Conservation (phyloP, 2,888 invertebrate genomes). For the Smittia sp. region DNA sequence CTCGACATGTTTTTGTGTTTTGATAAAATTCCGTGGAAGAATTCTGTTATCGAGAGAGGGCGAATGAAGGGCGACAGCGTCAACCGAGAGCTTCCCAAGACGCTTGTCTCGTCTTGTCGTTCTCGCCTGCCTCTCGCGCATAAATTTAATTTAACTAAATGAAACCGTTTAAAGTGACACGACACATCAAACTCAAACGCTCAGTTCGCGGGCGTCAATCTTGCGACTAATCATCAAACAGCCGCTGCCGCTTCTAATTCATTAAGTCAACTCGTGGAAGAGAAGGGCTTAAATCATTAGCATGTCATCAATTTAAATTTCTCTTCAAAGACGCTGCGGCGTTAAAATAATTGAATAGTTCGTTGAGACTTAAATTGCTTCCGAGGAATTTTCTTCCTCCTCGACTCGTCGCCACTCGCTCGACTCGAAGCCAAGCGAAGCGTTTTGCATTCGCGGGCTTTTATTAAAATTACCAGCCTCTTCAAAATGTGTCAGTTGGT, state of each 20-base stretch:
- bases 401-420: too few relatives aligned
- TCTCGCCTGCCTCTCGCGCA: too few relatives aligned
- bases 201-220: constrained; percentile 26
- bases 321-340: not conserved
- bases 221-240: constrained; percentile 21
- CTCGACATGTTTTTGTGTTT: not conserved
- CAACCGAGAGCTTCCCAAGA: too few relatives aligned
- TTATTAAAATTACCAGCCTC: not conserved
- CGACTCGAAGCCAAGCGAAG: too few relatives aligned
- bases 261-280: not conserved
- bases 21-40: not conserved
- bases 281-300: constrained; percentile 37
- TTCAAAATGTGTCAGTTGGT: constrained; percentile 27
- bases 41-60: constrained; percentile 17
- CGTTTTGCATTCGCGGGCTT: not conserved
- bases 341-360: constrained; percentile 25
- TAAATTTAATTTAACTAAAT: constrained; percentile 15
- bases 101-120: too few relatives aligned
- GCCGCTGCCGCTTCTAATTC: not conserved
- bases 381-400: constrained; percentile 15
- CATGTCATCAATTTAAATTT: constrained; percentile 34
- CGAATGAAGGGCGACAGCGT: not conserved
- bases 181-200: constrained; percentile 11
- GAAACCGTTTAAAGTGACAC: not conserved
- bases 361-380: constrained; percentile 21